Conservation (phyloP, 2,113 vertebrate genomes). For the Daboia siamensis region DNA sequence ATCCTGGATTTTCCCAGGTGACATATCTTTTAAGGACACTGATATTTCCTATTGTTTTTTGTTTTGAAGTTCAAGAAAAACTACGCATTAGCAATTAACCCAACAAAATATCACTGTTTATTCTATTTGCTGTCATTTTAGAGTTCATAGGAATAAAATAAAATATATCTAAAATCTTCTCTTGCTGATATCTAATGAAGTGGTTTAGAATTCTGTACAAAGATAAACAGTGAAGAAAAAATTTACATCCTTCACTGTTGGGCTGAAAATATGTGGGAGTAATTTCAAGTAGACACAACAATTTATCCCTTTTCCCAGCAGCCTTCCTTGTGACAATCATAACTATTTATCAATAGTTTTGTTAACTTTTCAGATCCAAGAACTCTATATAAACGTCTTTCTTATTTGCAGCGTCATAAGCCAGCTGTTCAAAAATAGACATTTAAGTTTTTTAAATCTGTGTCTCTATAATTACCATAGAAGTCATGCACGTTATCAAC, state of each 20-base stretch:
- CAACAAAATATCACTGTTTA: neutral
- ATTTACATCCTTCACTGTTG: slow-evolving; percentile 31
- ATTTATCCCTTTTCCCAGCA: slow-evolving; percentile 11
- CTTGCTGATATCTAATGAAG: slow-evolving; percentile 1
- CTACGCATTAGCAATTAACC: slow-evolving; percentile 8
- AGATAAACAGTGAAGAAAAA: slow-evolving; percentile 12
- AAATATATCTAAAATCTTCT: slow-evolving; percentile 31
- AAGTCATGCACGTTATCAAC: neutral
- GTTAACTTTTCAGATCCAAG: neutral
- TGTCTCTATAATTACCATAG: neutral
- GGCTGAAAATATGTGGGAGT: slow-evolving; percentile 17
- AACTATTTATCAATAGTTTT: neutral
- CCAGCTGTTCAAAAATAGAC: neutral
- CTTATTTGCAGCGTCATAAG: neutral
- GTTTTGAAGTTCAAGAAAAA: neutral
- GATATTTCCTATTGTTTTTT: neutral
- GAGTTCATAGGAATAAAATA: slow-evolving; percentile 43
- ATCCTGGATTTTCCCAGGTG: neutral
- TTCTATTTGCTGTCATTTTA: neutral
- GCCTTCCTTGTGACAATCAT: neutral
- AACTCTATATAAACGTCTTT: neutral
- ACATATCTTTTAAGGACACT: neutral
- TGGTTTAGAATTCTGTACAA: slow-evolving; percentile 26
- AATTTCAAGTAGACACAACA: neutral
- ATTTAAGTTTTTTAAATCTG: neutral